Conservation (phyloP, 2,797 vertebrate species). For the Eospalax fontanierii region DNA sequence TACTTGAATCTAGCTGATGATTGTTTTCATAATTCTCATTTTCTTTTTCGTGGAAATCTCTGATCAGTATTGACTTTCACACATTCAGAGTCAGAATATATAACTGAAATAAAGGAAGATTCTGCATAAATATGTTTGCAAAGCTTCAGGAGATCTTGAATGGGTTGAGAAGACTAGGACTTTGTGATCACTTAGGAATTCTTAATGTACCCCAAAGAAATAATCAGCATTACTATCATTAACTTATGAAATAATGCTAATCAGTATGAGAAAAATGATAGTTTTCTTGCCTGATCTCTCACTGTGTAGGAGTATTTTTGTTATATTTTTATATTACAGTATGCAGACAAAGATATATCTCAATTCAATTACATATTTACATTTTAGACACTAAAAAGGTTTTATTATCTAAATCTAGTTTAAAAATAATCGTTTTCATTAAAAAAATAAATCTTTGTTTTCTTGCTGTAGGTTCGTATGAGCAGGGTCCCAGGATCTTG, state of each 20-base stretch:
- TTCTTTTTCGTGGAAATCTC: background rate
- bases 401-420: background rate
- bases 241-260: constrained; percentile 10
- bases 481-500: no score
- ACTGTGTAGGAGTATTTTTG: background rate
- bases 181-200: constrained; percentile 13
- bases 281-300: constrained; percentile 49
- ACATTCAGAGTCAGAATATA: background rate
- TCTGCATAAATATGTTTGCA: background rate
- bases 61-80: constrained; percentile 57
- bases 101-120: background rate
- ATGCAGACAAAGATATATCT: background rate
- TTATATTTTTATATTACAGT: background rate
- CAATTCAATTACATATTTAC: constrained; percentile 34
- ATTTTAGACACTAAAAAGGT: no score
- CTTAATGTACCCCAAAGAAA: background rate
- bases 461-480: no score
- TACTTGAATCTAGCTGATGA: constrained; percentile 55
- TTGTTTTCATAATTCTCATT: constrained; percentile 23
- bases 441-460: no score
- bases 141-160: constrained; percentile 17
- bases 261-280: background rate
- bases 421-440: constrained; percentile 12
- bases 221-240: background rate
- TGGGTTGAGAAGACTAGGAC: background rate